phyloP scores from a whole-genome alignment of 2,797 vertebrate genomes.

The Artibeus jamaicensis region DNA sequence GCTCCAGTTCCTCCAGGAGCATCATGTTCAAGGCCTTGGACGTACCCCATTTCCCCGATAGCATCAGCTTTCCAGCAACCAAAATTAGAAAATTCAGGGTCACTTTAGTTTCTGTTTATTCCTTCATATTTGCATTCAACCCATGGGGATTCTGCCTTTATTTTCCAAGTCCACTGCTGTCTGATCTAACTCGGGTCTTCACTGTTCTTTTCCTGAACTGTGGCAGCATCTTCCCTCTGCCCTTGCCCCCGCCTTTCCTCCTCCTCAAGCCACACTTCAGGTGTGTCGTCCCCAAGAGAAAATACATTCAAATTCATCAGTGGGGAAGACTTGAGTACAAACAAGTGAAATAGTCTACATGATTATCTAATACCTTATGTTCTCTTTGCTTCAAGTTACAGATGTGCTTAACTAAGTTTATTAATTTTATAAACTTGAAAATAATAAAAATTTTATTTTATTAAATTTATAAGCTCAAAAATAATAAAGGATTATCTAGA shows the following conservation, averaged over 20 bases:
- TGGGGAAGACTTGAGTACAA: neutral
- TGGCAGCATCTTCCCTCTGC: neutral
- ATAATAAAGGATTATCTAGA: neutral
- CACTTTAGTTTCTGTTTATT: neutral
- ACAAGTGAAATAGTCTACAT: neutral
- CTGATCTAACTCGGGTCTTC: neutral
- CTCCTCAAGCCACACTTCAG: neutral
- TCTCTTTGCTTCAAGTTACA: neutral
- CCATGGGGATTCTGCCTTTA: neutral
- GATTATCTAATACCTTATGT: neutral
- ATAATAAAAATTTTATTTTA: neutral
- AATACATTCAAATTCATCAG: neutral
- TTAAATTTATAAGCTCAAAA: neutral
- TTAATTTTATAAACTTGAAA: neutral
- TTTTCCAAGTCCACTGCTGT: neutral
- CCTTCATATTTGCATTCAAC: neutral
- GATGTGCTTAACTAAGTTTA: neutral
- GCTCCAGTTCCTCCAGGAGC: too few relatives aligned
- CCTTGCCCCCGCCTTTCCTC: neutral
- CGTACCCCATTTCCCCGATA: neutral
- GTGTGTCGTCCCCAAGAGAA: neutral
- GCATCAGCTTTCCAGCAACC: neutral
- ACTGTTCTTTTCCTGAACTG: neutral
- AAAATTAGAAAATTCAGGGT: neutral
- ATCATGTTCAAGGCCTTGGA: neutral